Evolutionary conservation across 2,888 invertebrate species (phyloP).

Genomic region (Hypselothyrea guttata): DNA sequence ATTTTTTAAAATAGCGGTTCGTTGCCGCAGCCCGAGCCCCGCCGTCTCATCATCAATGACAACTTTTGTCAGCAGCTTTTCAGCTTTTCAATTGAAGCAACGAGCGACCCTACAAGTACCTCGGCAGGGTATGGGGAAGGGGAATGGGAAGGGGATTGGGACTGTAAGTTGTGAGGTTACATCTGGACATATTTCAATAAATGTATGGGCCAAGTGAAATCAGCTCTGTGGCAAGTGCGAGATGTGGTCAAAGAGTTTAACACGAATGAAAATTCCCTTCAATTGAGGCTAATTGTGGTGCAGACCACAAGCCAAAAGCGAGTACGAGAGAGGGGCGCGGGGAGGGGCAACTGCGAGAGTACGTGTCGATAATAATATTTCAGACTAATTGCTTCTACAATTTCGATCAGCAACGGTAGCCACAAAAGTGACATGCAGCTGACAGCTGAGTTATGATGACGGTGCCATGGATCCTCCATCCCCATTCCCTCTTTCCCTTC

Average conservation of each 20-base stretch:
- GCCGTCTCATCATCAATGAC: slow-evolving; percentile 61
- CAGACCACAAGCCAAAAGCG: neutral
- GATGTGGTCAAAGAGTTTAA: slow-evolving; percentile 77
- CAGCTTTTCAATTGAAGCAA: slow-evolving; percentile 66
- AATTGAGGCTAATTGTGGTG: slow-evolving; percentile 75
- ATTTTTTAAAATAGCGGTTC: slow-evolving; percentile 64
- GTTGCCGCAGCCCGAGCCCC: slow-evolving; percentile 1
- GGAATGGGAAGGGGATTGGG: too few relatives aligned
- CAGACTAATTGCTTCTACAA: slow-evolving; percentile 72
- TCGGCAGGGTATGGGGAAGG: neutral
- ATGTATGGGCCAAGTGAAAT: slow-evolving; percentile 51
- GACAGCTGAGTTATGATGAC: slow-evolving; percentile 76
- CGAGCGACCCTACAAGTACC: slow-evolving; percentile 18
- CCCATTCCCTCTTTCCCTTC: too few relatives aligned
- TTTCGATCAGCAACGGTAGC: slow-evolving; percentile 76
- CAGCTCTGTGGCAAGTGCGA: slow-evolving; percentile 43
- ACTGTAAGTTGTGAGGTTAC: neutral
- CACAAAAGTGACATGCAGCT: slow-evolving; percentile 79
- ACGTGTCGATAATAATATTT: slow-evolving; percentile 78
- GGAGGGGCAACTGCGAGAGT: slow-evolving; percentile 35
- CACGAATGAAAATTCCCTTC: slow-evolving; percentile 66
- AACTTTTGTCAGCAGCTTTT: slow-evolving; percentile 76
- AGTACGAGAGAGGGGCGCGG: too few relatives aligned
- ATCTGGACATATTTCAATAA: slow-evolving; percentile 11
- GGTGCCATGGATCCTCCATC: slow-evolving; percentile 23